phyloP scores from a whole-genome alignment of 1,140 invertebrate genomes.

The Bombus haemorrhoidalis region DNA sequence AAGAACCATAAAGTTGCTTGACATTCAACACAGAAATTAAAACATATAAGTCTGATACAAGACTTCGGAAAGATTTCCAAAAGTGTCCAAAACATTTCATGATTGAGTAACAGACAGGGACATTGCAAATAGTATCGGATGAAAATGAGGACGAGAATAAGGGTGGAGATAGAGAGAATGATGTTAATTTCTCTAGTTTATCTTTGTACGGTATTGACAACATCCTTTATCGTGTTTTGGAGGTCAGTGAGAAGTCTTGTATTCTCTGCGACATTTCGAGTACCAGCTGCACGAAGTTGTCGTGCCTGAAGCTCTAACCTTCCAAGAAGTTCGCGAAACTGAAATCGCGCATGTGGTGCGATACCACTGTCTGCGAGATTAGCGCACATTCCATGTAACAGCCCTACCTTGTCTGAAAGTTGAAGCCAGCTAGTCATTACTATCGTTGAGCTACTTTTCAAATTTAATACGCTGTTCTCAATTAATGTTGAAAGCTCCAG shows the following conservation, averaged over 20 bases:
- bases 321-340: conserved; percentile 92
- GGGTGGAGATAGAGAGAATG: conserved; percentile 36
- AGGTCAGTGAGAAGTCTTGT: conserved; percentile 88
- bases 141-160: conserved; percentile 38
- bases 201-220: conserved; percentile 91
- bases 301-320: conserved; percentile 91
- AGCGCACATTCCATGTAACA: conserved; percentile 90
- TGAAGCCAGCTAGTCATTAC: conserved; percentile 90
- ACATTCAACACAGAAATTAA: neutral
- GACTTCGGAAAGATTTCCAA: neutral
- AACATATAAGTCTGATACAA: neutral
- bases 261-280: conserved; percentile 87
- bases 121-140: neutral
- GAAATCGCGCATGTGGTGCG: conserved; percentile 93
- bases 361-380: conserved; percentile 88
- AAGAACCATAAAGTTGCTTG: neutral
- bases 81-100: neutral
- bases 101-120: neutral
- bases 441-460: conserved; percentile 85
- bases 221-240: conserved; percentile 91
- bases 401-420: conserved; percentile 91
- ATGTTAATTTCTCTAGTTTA: conserved; percentile 79
- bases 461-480: conserved; percentile 86
- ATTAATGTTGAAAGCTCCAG: conserved; percentile 87
- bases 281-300: conserved; percentile 88